Base-by-base conservation (phyloP, 2,113 vertebrate genomes). In the Manacus vitellinus region DNA sequence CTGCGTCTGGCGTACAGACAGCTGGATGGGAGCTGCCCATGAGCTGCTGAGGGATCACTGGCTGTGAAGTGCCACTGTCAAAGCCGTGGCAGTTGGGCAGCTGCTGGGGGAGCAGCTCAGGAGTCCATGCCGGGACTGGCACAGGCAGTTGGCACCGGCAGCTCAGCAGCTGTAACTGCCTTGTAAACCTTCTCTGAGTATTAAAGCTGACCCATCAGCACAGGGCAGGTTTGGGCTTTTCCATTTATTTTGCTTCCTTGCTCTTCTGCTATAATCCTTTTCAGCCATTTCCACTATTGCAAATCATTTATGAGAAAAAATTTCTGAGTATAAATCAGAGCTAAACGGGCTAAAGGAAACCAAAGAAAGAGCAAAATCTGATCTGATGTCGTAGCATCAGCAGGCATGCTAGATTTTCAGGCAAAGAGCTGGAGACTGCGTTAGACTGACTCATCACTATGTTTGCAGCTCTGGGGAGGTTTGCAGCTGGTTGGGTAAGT, bases 401-500 rank as follows among this genome's bases (percentile, higher is more conserved):
- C 37, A 59, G 55, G 61, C 39, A 79, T 75, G 47, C 15, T 79
- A 84, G 79, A 77, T 90, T 95, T 93, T 59, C 46, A 80, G 75
- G 88, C 65, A 62, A 73, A 82, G 54, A 76, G 43, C 78, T 77
- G 81, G 59, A 95, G 73, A 85, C 63, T 74, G 51, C 0, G 0
- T 81, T 88, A 74, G 47, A 81, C 88, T 97, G 95, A 95, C 85
- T 97, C 90, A 95, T 92, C 83, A 78, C 55, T 62, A 9, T 56
- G 55, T 83, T 90, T 94, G 88, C 2, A 13, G 6, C 79, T 89
- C 80, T 31, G 54, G 44, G 84, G 73, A 89, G 73, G n/a, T 88
- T 92, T 95, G 95, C 86, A 96, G 91, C 84, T 95, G 91, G 58
- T 79, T 89, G 91, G 43, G 76, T 66, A 90, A 94, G 83, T 49